A percentile compares a stretch with the other conserved stretches of the same genome.
These are phyloP conservation scores for Sternotherus odoratus DNA, from an alignment of 2,797 vertebrate genomes.

Conservation along the genomic window DNA sequence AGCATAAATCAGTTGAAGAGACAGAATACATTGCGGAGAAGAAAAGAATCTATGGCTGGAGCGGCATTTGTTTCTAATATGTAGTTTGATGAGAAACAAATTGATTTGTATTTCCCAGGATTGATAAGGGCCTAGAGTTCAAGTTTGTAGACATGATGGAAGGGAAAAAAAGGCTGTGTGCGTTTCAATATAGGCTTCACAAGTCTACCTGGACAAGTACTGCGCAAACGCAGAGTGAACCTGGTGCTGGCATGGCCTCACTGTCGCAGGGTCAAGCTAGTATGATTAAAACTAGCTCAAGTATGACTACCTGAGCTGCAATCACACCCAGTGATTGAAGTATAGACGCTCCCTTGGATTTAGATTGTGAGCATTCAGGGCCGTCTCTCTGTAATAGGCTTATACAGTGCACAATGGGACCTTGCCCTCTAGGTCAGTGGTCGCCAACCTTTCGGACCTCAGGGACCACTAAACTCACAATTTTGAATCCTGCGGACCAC, in stretches of 20 bases:
- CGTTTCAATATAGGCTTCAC: not conserved
- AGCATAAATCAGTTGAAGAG: not conserved
- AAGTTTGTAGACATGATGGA: too few relatives aligned
- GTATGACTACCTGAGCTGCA: not conserved
- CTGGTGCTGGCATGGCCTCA: not conserved
- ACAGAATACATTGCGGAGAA: not conserved
- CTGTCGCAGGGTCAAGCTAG: not conserved
- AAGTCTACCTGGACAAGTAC: not conserved
- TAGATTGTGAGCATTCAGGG: not conserved
- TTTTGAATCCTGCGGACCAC: too few relatives aligned
- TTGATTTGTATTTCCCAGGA: slow-evolving; percentile 52
- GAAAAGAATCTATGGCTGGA: not conserved
- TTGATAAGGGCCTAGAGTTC: fast-evolving
- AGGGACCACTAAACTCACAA: too few relatives aligned
- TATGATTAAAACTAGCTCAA: not conserved
- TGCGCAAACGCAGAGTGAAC: not conserved
- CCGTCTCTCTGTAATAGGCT: not conserved
- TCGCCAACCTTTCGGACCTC: too few relatives aligned
- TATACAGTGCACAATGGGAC: not conserved
- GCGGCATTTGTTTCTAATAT: slow-evolving; percentile 28
- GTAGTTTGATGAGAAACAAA: slow-evolving; percentile 32
- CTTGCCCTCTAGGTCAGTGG: not conserved
- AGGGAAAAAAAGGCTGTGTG: not conserved
- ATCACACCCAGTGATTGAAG: not conserved
- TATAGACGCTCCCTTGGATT: not conserved